phyloP scores from a whole-genome alignment of 1,140 invertebrate species.

The Orius insidiosus region DNA sequence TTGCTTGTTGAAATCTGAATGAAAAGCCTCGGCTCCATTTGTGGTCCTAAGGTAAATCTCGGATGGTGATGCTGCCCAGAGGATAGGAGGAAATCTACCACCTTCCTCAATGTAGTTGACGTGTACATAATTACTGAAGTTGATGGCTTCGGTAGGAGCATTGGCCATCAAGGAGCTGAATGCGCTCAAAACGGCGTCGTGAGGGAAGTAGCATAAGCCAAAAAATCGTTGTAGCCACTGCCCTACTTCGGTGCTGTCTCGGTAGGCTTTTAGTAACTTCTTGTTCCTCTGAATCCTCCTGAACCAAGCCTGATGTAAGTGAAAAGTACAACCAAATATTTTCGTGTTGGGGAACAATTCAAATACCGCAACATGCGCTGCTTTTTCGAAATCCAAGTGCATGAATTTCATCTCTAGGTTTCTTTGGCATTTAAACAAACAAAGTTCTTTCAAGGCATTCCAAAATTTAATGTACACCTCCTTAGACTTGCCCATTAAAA shows the following conservation, averaged over 20 bases:
- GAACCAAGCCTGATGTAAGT: constrained; percentile 28
- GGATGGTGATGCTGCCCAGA: background rate
- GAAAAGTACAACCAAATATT: constrained; percentile 3
- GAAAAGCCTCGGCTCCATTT: constrained; percentile 1
- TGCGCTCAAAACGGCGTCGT: background rate
- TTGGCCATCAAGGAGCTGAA: background rate
- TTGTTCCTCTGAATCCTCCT: constrained; percentile 1
- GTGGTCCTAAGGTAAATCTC: background rate
- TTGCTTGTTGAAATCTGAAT: background rate
- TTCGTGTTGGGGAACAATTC: background rate
- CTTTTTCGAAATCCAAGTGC: constrained; percentile 2
- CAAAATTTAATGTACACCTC: no score
- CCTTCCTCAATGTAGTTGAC: background rate
- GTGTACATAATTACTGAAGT: constrained; percentile 2
- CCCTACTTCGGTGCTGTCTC: constrained; percentile 2
- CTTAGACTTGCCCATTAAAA: no score
- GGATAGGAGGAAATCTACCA: background rate
- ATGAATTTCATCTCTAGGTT: no score
- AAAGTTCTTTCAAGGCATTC: no score
- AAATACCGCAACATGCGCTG: background rate
- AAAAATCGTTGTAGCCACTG: background rate
- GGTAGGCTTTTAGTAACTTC: background rate
- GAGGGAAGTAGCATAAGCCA: background rate
- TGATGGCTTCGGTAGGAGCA: constrained; percentile 3
- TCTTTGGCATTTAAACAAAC: no score